phyloP scores from a whole-genome alignment of 2,797 vertebrate genomes.

The Acipenser ruthenus region DNA sequence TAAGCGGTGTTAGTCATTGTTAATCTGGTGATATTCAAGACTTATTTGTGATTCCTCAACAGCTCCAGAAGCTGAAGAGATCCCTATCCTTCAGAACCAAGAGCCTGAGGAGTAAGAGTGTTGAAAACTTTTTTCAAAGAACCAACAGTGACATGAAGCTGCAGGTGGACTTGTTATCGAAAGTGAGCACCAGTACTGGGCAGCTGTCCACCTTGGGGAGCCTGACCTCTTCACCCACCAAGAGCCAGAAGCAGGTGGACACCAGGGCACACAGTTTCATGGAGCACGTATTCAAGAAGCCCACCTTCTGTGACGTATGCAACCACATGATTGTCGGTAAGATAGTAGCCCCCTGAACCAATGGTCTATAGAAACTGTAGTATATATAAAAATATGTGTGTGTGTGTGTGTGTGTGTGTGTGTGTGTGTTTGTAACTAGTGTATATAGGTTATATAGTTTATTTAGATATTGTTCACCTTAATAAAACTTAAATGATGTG shows the following conservation, averaged over 20 bases:
- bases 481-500: no score
- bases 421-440: no score
- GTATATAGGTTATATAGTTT: no score
- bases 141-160: conserved; percentile 72
- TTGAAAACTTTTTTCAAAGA: conserved; percentile 93
- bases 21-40: no score
- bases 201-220: conserved; percentile 63
- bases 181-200: conserved; percentile 74
- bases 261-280: conserved; percentile 82
- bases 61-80: conserved; percentile 93
- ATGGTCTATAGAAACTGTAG: no score
- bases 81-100: conserved; percentile 98
- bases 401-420: no score
- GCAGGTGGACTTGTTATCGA: conserved; percentile 67
- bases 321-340: conserved; percentile 99
- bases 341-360: conserved; percentile 26
- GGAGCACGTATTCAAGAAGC: conserved; percentile 97
- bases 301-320: conserved; percentile 95
- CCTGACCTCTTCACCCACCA: conserved; percentile 67
- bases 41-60: conserved; percentile 32
- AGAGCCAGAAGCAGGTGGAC: conserved; percentile 62
- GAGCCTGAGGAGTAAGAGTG: conserved; percentile 93
- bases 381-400: no score
- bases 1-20: no score
- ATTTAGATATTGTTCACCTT: no score